Evolutionary conservation across 2,888 invertebrate species (phyloP).

Genomic region (Amblyteles armatorius): DNA sequence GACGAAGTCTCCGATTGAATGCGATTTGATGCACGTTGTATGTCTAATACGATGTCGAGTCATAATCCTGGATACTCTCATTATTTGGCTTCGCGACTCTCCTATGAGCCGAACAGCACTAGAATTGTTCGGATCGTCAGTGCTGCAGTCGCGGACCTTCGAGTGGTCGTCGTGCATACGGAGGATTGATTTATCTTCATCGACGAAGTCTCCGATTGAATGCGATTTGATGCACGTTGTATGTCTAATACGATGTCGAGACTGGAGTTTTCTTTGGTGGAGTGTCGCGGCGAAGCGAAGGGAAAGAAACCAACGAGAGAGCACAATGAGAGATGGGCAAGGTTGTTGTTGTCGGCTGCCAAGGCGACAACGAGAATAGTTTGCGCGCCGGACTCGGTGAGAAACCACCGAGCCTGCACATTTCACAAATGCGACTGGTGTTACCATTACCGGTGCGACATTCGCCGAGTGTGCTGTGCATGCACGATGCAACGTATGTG

Average conservation of each 20-base stretch:
- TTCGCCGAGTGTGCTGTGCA: neutral
- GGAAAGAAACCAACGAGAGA: constrained; percentile 17
- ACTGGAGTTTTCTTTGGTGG: neutral
- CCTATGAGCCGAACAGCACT: constrained; percentile 10
- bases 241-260: neutral
- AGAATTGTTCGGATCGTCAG: neutral
- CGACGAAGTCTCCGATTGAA: neutral
- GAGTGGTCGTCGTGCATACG: neutral
- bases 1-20: neutral
- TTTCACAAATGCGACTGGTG: constrained; percentile 20
- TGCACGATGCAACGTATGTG: neutral
- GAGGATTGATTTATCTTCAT: neutral
- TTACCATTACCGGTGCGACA: neutral
- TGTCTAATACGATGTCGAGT: neutral
- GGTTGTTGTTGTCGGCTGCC: constrained; percentile 37
- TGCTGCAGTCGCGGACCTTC: neutral
- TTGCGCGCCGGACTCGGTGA: constrained; percentile 51
- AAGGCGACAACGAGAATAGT: constrained; percentile 53
- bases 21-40: neutral
- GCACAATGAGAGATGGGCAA: constrained; percentile 48
- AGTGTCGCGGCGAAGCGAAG: neutral
- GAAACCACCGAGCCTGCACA: constrained; percentile 38
- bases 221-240: neutral
- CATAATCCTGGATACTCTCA: constrained; percentile 18
- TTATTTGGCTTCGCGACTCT: constrained; percentile 13